A percentile compares a stretch with the other conserved stretches of the same genome.
phyloP scores from a whole-genome alignment of 64 coral and sea anemone genomes.

The Acropora yongei region DNA sequence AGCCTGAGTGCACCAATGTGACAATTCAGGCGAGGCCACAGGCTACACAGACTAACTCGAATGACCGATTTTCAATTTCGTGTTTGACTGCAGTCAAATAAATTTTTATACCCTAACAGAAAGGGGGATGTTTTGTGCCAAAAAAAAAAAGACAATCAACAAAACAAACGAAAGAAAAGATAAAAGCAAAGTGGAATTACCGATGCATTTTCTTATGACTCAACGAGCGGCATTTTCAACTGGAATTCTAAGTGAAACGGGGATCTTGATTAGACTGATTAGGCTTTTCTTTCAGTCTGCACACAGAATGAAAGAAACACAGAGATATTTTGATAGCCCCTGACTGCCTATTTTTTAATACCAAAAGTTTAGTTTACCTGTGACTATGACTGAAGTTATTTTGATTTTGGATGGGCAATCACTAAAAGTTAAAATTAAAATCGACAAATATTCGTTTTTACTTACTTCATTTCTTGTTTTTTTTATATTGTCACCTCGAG shows the following conservation, averaged over 20 bases:
- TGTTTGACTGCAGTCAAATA: too few relatives aligned
- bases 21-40: too few relatives aligned
- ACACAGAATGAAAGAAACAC: not conserved
- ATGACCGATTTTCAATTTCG: too few relatives aligned
- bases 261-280: too few relatives aligned
- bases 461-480: constrained; percentile 29
- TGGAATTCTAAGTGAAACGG: too few relatives aligned
- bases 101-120: not conserved
- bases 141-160: not conserved
- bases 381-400: not conserved
- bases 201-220: too few relatives aligned
- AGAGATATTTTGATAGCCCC: constrained; percentile 51
- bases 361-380: not conserved
- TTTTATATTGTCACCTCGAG: not conserved
- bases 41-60: too few relatives aligned
- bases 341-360: not conserved
- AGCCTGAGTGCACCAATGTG: too few relatives aligned
- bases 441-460: not conserved
- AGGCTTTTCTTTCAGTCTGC: too few relatives aligned
- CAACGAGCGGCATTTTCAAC: too few relatives aligned
- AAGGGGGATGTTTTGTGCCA: not conserved
- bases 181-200: not conserved
- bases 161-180: not conserved
- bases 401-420: not conserved
- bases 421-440: not conserved